These are phyloP conservation scores for Maniola jurtina DNA, from an alignment of 1,140 invertebrate species.

Conservation along the genomic window DNA sequence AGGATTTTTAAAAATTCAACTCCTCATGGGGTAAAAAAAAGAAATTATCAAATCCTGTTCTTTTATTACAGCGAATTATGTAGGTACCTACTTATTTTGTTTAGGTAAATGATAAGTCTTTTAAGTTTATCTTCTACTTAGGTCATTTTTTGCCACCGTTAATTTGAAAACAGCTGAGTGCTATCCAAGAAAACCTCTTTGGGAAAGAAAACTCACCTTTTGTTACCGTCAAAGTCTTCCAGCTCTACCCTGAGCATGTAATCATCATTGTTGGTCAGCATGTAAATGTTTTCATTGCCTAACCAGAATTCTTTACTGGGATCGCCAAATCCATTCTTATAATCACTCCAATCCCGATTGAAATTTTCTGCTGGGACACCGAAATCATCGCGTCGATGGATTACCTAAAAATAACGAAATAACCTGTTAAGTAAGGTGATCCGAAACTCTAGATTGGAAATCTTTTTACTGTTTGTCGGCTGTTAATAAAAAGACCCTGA, in stretches of 20 bases:
- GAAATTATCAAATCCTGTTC: no score
- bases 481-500: neutral
- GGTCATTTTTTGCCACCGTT: no score
- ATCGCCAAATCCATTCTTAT: slow-evolving; percentile 96
- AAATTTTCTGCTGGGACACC: slow-evolving; percentile 94
- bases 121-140: no score
- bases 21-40: no score
- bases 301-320: slow-evolving; percentile 94
- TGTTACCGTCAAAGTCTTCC: slow-evolving; percentile 96
- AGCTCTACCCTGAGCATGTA: slow-evolving; percentile 93
- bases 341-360: slow-evolving; percentile 96
- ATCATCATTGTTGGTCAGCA: slow-evolving; percentile 96
- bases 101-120: no score
- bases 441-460: neutral
- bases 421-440: neutral
- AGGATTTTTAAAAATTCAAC: no score
- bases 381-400: slow-evolving; percentile 92
- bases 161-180: no score
- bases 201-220: slow-evolving; percentile 80
- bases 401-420: slow-evolving; percentile 81
- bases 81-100: no score
- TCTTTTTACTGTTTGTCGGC: neutral
- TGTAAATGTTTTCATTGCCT: slow-evolving; percentile 96
- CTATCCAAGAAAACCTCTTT: neutral
- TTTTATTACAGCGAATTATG: no score